phyloP scores from a whole-genome alignment of 2,113 vertebrate species.

The Dipodomys ordii region DNA sequence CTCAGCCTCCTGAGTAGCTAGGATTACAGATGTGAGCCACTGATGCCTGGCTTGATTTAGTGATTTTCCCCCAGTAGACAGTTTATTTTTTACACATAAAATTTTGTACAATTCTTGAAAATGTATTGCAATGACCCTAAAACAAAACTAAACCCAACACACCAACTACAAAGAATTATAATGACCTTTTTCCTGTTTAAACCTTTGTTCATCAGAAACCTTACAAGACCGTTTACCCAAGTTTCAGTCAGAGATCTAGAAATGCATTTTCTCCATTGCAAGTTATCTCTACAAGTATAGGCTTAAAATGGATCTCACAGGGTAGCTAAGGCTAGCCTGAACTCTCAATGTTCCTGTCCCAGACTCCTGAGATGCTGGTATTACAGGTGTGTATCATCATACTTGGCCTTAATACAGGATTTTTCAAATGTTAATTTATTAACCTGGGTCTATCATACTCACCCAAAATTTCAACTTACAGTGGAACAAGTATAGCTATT shows the following conservation, averaged over 20 bases:
- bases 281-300: not conserved
- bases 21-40: too few relatives aligned
- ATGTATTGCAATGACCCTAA: conserved; percentile 25
- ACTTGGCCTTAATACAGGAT: too few relatives aligned
- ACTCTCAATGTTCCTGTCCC: too few relatives aligned
- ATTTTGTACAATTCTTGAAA: not conserved
- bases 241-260: conserved; percentile 1
- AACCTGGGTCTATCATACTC: not conserved
- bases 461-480: not conserved
- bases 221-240: not conserved
- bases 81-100: conserved; percentile 16
- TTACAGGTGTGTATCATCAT: too few relatives aligned
- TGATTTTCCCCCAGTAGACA: not conserved
- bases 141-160: not conserved
- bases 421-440: not conserved
- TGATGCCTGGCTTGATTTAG: too few relatives aligned
- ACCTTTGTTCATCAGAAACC: not conserved
- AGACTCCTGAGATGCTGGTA: too few relatives aligned
- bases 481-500: not conserved
- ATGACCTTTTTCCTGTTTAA: not conserved
- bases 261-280: not conserved
- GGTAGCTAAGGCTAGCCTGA: too few relatives aligned
- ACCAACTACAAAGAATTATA: not conserved
- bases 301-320: not conserved
- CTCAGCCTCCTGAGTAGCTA: too few relatives aligned